A percentile compares a stretch with the other conserved stretches of the same genome.
Conservation (phyloP, 2,888 invertebrate genomes). For the Aphidoletes aphidimyza region DNA sequence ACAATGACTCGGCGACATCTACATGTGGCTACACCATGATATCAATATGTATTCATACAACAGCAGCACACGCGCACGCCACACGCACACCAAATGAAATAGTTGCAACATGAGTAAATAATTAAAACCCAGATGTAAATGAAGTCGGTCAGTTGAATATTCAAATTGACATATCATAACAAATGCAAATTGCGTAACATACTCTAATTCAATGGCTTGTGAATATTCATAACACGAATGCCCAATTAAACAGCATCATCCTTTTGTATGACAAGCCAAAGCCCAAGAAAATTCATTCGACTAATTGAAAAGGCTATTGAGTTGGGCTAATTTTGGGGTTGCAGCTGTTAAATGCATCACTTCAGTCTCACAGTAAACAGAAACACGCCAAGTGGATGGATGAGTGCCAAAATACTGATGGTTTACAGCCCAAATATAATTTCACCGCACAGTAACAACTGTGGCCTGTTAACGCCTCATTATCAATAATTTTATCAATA, state of each 20-base stretch:
- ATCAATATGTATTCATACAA: background rate
- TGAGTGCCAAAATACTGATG: too few species aligned
- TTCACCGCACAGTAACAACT: background rate
- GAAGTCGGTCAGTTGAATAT: background rate
- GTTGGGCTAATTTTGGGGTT: background rate
- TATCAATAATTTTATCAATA: background rate
- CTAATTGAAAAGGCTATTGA: background rate
- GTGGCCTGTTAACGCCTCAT: background rate
- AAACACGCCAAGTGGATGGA: too few species aligned
- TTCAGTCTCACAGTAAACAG: too few species aligned
- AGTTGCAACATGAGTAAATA: background rate
- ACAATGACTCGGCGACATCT: background rate
- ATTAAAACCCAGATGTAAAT: conserved; percentile 45
- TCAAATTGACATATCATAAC: conserved; percentile 10
- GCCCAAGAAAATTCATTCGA: background rate
- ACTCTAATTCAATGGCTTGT: background rate
- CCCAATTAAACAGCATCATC: background rate
- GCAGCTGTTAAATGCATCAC: too few species aligned
- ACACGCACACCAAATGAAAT: background rate
- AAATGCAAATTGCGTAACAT: conserved; percentile 13
- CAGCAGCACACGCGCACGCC: background rate
- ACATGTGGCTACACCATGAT: background rate
- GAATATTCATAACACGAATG: background rate
- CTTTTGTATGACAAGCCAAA: background rate
- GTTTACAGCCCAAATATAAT: too few species aligned